phyloP scores from a whole-genome alignment of 2,888 invertebrate species.

The Miltochrista miniata region DNA sequence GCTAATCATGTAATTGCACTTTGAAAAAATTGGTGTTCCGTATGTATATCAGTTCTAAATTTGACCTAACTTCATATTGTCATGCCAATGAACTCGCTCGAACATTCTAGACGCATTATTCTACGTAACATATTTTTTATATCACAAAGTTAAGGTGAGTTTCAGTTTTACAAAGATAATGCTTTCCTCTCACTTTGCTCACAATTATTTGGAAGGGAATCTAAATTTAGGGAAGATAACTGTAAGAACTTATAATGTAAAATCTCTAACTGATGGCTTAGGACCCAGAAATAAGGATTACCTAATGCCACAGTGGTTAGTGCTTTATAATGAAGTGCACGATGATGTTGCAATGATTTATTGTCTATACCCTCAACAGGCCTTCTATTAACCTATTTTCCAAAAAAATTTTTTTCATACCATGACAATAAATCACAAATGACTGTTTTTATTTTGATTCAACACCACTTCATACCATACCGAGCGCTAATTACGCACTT shows the following conservation, averaged over 20 bases:
- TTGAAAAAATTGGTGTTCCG: slow-evolving; percentile 42
- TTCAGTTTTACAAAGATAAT: slow-evolving; percentile 42
- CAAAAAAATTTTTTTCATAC: neutral
- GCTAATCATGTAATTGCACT: slow-evolving; percentile 62
- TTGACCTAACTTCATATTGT: slow-evolving; percentile 28
- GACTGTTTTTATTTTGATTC: too few relatives aligned
- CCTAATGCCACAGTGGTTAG: slow-evolving; percentile 1
- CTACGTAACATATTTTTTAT: slow-evolving; percentile 44
- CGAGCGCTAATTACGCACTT: too few relatives aligned
- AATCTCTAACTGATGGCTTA: slow-evolving; percentile 16
- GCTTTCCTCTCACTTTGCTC: slow-evolving; percentile 18
- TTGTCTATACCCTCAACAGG: slow-evolving; percentile 1
- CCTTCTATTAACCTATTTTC: neutral
- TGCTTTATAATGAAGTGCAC: slow-evolving; percentile 9
- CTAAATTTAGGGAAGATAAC: slow-evolving; percentile 24
- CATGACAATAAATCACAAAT: too few relatives aligned
- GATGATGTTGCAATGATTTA: slow-evolving; percentile 2
- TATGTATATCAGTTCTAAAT: slow-evolving; percentile 31
- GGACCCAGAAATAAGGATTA: slow-evolving; percentile 39
- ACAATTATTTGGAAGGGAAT: slow-evolving; percentile 16
- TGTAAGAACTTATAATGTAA: slow-evolving; percentile 12
- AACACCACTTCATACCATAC: too few relatives aligned
- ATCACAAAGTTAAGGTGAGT: slow-evolving; percentile 62
- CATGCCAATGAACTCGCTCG: slow-evolving; percentile 24
- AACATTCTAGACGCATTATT: slow-evolving; percentile 34